A percentile compares a stretch with the other conserved stretches of the same genome.
These are phyloP conservation scores for Aepyceros melampus DNA, from an alignment of 2,113 vertebrate species.

Conservation along the genomic window DNA sequence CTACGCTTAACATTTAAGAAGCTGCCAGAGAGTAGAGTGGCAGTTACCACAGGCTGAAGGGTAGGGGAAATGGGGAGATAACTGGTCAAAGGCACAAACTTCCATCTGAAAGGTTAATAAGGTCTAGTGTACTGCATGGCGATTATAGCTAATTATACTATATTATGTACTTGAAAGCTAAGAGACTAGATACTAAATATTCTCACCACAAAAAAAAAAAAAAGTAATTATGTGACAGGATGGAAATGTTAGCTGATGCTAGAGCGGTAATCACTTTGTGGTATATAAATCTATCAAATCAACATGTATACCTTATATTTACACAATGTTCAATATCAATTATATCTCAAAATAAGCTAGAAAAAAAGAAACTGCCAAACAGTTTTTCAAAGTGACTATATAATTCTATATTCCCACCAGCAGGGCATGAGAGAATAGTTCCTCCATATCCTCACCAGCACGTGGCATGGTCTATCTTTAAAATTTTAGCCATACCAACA, in stretches of 20 bases:
- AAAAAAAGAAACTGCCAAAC: background rate
- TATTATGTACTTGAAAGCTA: background rate
- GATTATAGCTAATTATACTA: background rate
- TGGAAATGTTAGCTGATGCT: background rate
- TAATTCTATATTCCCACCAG: background rate
- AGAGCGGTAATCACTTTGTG: background rate
- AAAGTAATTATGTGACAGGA: background rate
- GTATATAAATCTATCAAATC: background rate
- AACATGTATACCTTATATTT: background rate
- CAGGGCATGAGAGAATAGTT: background rate
- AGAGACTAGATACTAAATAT: background rate
- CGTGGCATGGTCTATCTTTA: background rate
- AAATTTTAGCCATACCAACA: background rate
- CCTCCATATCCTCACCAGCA: background rate
- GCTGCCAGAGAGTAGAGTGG: background rate
- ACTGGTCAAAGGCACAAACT: background rate
- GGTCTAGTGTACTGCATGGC: background rate
- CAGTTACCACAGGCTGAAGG: background rate
- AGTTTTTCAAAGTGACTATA: background rate
- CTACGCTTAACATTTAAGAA: background rate
- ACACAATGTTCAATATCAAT: background rate
- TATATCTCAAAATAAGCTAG: background rate
- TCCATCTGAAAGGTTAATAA: background rate
- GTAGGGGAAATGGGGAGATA: background rate
- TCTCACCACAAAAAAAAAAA: background rate